phyloP scores from a whole-genome alignment of 2,113 vertebrate species.

The Paradisaea rubra region DNA sequence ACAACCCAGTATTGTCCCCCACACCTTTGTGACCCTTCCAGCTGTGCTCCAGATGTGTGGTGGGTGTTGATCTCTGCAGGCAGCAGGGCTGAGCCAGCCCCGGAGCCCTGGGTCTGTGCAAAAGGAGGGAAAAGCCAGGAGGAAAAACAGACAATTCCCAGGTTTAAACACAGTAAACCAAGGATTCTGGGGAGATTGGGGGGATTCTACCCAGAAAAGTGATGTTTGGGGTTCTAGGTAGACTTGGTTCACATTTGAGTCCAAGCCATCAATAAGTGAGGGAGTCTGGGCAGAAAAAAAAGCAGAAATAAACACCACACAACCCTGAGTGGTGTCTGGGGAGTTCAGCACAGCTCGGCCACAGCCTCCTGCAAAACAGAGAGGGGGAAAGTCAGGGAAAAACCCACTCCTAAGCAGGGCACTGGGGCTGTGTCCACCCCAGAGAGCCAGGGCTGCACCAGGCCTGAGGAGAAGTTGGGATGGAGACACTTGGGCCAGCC shows the following conservation, averaged over 20 bases:
- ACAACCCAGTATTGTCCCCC: background rate
- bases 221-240: background rate
- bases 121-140: background rate
- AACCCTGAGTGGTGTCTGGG: background rate
- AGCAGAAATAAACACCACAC: background rate
- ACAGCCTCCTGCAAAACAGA: background rate
- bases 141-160: background rate
- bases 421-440: background rate
- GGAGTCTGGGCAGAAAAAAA: background rate
- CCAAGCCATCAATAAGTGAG: background rate
- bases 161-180: background rate
- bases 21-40: background rate
- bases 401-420: background rate
- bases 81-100: background rate
- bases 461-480: background rate
- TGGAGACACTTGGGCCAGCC: too few relatives aligned
- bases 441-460: background rate
- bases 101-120: accelerated
- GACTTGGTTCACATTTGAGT: background rate
- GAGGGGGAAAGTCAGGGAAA: background rate
- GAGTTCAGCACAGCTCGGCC: background rate
- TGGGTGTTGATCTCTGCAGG: background rate
- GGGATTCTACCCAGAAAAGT: background rate
- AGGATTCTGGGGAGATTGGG: background rate
- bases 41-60: background rate